Conservation (phyloP, 2,113 vertebrate genomes). For the Echinops telfairi region DNA sequence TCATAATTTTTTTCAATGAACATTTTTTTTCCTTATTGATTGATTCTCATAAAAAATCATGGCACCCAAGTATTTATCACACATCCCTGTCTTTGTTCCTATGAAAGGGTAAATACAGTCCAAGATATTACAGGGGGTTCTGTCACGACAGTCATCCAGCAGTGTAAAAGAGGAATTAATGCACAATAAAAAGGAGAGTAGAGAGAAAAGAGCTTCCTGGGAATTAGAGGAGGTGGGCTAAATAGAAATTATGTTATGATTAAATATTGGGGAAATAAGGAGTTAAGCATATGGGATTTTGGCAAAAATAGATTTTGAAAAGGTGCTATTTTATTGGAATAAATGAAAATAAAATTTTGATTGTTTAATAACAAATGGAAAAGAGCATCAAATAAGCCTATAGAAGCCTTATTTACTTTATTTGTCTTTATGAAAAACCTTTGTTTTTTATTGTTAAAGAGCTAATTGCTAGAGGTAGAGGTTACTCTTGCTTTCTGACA, state of each 20-base stretch:
- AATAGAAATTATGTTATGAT: not conserved
- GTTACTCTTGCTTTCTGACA: not conserved
- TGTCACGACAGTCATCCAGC: not conserved
- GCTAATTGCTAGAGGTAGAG: not conserved
- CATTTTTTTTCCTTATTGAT: not conserved
- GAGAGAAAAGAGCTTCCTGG: not conserved
- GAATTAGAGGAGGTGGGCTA: not conserved
- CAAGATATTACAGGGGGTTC: not conserved
- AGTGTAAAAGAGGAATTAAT: not conserved
- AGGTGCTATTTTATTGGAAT: not conserved
- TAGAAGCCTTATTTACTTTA: slow-evolving; percentile 16
- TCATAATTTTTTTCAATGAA: not conserved
- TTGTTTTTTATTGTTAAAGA: slow-evolving; percentile 29
- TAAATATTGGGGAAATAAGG: not conserved
- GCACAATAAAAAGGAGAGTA: not conserved
- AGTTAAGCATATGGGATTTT: not conserved
- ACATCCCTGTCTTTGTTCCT: not conserved
- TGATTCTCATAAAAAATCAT: not conserved
- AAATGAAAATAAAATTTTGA: not conserved
- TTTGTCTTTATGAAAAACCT: slow-evolving; percentile 4
- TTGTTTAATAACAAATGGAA: slow-evolving; percentile 20
- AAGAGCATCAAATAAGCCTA: not conserved
- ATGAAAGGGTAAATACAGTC: not conserved
- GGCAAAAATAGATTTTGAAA: not conserved
- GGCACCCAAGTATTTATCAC: not conserved